These are phyloP conservation scores for Antechinus stuartii DNA, from an alignment of 2,113 vertebrate genomes.

Conservation along the genomic window DNA sequence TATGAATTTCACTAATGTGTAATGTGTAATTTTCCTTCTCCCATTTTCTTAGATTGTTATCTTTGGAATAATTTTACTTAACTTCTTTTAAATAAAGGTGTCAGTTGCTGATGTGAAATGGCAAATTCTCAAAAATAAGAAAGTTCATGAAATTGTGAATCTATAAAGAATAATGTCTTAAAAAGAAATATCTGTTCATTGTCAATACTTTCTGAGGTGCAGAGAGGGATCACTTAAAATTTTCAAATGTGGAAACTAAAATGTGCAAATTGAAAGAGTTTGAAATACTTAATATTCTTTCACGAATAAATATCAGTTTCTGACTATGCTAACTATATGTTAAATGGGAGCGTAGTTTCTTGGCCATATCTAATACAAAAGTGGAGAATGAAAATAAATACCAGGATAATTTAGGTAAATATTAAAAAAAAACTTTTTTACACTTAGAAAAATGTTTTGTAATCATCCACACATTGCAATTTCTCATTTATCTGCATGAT, in stretches of 20 bases:
- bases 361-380: not conserved
- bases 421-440: not conserved
- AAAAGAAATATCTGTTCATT: constrained; percentile 61
- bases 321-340: constrained; percentile 5
- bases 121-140: constrained; percentile 75
- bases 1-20: constrained; percentile 75
- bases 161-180: constrained; percentile 73
- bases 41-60: constrained; percentile 79
- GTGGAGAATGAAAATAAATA: constrained; percentile 7
- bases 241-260: constrained; percentile 12
- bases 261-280: not conserved
- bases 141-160: constrained; percentile 66
- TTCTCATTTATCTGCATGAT: not conserved
- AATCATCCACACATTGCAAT: not conserved
- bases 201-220: constrained; percentile 18
- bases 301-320: constrained; percentile 25
- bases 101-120: constrained; percentile 78
- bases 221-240: not conserved
- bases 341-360: constrained; percentile 21
- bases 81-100: constrained; percentile 81
- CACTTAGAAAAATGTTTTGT: not conserved
- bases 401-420: not conserved
- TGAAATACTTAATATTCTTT: not conserved
- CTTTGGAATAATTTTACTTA: constrained; percentile 75
- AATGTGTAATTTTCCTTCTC: constrained; percentile 75